Evolutionary conservation across 2,888 invertebrate genomes (phyloP).

Genomic region (Acanthopleura granulata): DNA sequence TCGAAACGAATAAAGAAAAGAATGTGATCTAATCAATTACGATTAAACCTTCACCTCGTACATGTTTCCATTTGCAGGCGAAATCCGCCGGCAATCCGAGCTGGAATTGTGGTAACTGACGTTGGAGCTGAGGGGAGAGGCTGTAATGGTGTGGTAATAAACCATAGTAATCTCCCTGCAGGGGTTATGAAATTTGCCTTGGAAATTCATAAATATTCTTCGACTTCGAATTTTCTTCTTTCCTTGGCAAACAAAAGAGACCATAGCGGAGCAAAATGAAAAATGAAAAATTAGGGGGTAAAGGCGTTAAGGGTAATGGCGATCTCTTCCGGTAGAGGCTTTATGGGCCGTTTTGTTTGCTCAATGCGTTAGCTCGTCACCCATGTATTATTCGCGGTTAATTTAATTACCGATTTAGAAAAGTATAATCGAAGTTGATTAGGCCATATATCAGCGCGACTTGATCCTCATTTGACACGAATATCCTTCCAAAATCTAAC

Average conservation of each 20-base stretch:
- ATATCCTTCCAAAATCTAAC: conserved; percentile 6
- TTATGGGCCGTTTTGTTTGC: conserved; percentile 7
- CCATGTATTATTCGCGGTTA: conserved; percentile 9
- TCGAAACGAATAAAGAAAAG: conserved; percentile 15
- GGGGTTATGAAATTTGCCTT: conserved; percentile 16
- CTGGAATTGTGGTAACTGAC: background rate
- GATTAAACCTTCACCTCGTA: conserved; percentile 3
- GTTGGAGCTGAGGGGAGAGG: background rate
- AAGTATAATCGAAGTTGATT: conserved; percentile 3
- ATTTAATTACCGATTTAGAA: conserved; percentile 14
- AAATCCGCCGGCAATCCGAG: background rate
- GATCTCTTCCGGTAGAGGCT: background rate
- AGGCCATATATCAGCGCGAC: background rate
- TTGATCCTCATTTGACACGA: background rate
- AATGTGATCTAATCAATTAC: conserved; percentile 14
- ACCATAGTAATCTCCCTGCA: background rate
- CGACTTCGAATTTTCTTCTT: background rate
- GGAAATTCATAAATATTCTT: conserved; percentile 17
- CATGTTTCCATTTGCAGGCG: background rate
- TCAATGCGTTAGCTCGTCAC: background rate
- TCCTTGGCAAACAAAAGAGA: conserved; percentile 11
- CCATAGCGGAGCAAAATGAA: background rate
- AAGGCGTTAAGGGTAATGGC: conserved; percentile 1
- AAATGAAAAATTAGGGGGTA: background rate
- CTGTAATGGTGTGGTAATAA: background rate